phyloP scores from a whole-genome alignment of 2,888 invertebrate species.

The Odontocerum albicorne region DNA sequence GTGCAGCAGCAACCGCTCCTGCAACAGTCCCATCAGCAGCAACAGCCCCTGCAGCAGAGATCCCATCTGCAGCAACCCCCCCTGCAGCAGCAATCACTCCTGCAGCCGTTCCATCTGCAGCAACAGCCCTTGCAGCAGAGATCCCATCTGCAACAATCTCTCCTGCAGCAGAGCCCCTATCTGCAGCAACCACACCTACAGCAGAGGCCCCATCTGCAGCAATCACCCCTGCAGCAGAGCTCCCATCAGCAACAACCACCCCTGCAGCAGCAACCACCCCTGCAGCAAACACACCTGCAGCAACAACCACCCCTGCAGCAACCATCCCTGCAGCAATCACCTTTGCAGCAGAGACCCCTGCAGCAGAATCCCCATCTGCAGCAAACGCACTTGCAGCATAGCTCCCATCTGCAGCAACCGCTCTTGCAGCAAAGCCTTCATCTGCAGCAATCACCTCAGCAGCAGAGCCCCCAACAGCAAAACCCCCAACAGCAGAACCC shows the following conservation, averaged over 20 bases:
- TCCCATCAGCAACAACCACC: neutral
- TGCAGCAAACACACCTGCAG: constrained; percentile 1
- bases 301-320: constrained; percentile 1
- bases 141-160: neutral
- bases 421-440: too few relatives aligned
- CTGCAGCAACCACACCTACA: neutral
- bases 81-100: constrained; percentile 2
- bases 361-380: neutral
- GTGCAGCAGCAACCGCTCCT: constrained; percentile 5
- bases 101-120: constrained; percentile 6
- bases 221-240: constrained; percentile 12
- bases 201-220: neutral
- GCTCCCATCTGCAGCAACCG: too few relatives aligned
- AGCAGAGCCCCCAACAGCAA: neutral
- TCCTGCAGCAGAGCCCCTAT: neutral
- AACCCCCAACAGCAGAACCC: neutral
- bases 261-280: neutral
- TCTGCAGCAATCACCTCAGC: too few relatives aligned
- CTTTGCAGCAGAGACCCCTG: neutral
- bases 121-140: neutral
- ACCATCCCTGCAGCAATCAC: neutral
- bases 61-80: neutral
- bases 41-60: neutral
- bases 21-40: constrained; percentile 5
- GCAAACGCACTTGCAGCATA: neutral